Conservation (phyloP, 2,113 vertebrate species). For the Heterocephalus glaber region DNA sequence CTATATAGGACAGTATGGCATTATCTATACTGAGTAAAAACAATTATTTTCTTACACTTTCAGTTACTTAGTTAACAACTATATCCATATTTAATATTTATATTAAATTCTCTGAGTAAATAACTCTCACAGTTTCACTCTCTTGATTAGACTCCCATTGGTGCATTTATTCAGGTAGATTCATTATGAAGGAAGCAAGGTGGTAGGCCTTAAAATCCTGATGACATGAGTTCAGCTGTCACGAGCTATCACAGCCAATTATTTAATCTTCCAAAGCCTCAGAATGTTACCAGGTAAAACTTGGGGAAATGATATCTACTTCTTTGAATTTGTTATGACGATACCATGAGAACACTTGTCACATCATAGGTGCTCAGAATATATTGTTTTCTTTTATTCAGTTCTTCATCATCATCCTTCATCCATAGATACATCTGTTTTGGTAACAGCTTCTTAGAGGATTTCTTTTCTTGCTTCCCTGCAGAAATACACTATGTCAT, state of each 20-base stretch:
- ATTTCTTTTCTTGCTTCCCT: background rate
- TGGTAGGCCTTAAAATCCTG: background rate
- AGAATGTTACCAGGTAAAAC: constrained; percentile 3
- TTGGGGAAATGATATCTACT: background rate
- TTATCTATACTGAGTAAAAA: background rate
- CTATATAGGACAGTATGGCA: background rate
- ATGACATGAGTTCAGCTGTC: background rate
- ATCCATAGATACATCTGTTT: background rate
- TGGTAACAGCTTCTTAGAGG: background rate
- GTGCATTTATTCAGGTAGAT: background rate
- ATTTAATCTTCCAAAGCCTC: background rate
- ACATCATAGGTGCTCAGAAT: background rate
- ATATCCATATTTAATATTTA: background rate
- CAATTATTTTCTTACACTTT: background rate
- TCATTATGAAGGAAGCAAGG: background rate
- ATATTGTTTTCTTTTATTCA: background rate
- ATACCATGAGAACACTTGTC: background rate
- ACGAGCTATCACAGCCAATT: constrained; percentile 3
- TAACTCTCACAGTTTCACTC: background rate
- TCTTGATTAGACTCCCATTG: background rate
- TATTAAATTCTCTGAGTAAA: constrained; percentile 1
- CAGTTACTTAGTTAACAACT: background rate
- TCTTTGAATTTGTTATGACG: background rate
- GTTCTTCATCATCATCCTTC: background rate
- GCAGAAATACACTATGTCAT: background rate